Evolutionary conservation across 2,888 invertebrate species (phyloP), one percentile per base, ranked within the genome.

Genomic region (Fissipunctia ypsillon): DNA sequence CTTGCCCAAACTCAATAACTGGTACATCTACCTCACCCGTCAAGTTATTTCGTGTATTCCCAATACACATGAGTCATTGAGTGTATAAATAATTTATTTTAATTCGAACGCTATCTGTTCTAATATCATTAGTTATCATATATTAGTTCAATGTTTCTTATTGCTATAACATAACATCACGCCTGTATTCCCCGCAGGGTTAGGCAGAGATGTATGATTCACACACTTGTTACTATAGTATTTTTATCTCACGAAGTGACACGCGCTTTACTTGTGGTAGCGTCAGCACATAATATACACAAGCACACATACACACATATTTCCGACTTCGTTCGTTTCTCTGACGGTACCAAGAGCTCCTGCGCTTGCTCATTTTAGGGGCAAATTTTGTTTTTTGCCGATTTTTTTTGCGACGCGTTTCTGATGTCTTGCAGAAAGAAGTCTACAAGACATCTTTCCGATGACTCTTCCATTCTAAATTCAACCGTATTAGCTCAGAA

Each of bases 21-120:
- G 79, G 76, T 54, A 28, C 41, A 19, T 35, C 3, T 16, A 80
- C 87, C 87, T 38, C 19, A 73, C 59, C n/a, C n/a, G 64, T 82
- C 71, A 78, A 81, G 67, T 65, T 79, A 70, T 82, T 74, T 80
- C 77, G 77, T 81, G 73, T 76, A 78, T 84, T 72, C 75, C 69
- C 72, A 81, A 87, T 85, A 78, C 80, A 81, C 81, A 83, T 83
- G 87, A 90, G 85, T 90, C 89, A 90, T 84, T 75, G 70, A 56
- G 78, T 79, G 76, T 80, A 76, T 78, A 83, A 78, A 85, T 87
- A 84, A 87, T 87, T 83, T 85, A 87, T 87, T 84, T 85, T 80
- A 84, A 86, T 77, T 75, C 73, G 69, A 73, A 69, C 73, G 60
- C 67, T 85, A 81, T 80, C 78, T 78, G 77, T 80, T 78, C 77